Conservation (phyloP, 2,113 vertebrate species). For the Daubentonia madagascariensis region DNA sequence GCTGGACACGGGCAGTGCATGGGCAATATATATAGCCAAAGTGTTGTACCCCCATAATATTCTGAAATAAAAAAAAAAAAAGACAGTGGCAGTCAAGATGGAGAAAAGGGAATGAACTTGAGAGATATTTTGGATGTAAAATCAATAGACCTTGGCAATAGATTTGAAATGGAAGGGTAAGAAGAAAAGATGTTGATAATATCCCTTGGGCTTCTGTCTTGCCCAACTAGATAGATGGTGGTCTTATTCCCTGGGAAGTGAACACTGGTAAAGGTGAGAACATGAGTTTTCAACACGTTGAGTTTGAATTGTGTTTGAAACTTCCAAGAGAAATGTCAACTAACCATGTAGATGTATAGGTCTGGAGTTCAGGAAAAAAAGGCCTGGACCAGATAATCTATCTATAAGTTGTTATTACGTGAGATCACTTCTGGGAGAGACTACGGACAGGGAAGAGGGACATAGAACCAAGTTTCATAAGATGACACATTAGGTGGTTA, state of each 20-base stretch:
- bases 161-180: not conserved
- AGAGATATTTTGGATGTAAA: not conserved
- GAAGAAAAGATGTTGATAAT: not conserved
- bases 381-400: not conserved
- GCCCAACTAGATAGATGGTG: not conserved
- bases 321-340: not conserved
- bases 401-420: not conserved
- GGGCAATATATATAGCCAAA: too few species aligned
- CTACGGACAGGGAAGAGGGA: not conserved
- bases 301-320: constrained; percentile 5
- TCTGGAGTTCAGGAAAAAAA: not conserved
- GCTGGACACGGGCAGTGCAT: too few species aligned
- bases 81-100: not conserved
- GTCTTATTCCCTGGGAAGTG: not conserved
- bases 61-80: too few species aligned
- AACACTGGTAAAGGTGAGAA: not conserved
- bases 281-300: not conserved
- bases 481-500: not conserved
- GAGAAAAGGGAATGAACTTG: not conserved
- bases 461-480: not conserved
- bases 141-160: not conserved
- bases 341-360: not conserved
- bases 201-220: not conserved
- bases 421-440: not conserved
- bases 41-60: too few species aligned